phyloP scores from a whole-genome alignment of 2,113 vertebrate genomes.

The Hippopotamus amphibius region DNA sequence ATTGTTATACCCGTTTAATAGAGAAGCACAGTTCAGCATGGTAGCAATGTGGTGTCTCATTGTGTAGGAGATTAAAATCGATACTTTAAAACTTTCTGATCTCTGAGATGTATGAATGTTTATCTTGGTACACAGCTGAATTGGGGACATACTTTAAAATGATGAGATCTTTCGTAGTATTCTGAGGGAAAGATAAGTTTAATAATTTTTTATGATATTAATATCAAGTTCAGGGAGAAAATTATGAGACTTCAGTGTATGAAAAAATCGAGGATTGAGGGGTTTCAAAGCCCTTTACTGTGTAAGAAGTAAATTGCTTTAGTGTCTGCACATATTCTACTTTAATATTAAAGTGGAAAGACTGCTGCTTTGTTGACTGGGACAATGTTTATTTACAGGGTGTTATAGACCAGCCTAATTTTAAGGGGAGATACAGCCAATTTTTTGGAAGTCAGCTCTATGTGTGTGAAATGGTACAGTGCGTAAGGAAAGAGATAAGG shows the following conservation, averaged over 20 bases:
- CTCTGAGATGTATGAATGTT: not conserved
- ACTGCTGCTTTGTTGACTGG: not conserved
- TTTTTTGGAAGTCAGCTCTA: not conserved
- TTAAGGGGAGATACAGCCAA: not conserved
- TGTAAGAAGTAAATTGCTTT: not conserved
- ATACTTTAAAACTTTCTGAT: not conserved
- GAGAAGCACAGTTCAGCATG: not conserved
- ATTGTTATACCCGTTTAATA: not conserved
- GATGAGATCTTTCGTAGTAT: not conserved
- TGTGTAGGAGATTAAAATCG: not conserved
- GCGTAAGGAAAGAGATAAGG: not conserved
- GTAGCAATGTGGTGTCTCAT: not conserved
- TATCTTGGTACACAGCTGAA: not conserved
- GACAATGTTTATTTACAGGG: not conserved
- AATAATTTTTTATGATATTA: not conserved
- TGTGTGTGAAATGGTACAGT: not conserved
- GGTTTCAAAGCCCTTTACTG: not conserved
- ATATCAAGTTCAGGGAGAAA: not conserved
- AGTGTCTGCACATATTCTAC: not conserved
- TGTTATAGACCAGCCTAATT: not conserved
- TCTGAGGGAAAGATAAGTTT: not conserved
- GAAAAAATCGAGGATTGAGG: not conserved
- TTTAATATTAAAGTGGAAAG: not conserved
- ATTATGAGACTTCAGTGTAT: not conserved
- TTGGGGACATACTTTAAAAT: not conserved